phyloP scores from a whole-genome alignment of 1,140 invertebrate species.

The Whitmania pigra region DNA sequence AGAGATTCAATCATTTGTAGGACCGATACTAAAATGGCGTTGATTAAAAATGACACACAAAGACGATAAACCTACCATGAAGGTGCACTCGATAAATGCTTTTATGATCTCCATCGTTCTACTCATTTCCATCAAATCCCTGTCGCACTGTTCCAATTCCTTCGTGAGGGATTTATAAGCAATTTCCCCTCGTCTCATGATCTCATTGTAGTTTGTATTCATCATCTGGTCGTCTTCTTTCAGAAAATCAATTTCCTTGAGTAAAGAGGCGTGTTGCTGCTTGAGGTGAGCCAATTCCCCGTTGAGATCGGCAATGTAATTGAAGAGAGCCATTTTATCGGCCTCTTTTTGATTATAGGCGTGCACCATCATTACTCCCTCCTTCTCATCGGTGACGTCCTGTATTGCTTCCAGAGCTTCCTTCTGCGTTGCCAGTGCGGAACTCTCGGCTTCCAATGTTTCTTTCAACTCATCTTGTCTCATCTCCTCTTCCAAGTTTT shows the following conservation, averaged over 20 bases:
- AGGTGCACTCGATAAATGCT: slow-evolving; percentile 4
- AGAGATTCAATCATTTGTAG: no score
- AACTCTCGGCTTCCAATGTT: slow-evolving; percentile 1
- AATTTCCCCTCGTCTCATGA: background rate
- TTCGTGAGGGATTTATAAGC: background rate
- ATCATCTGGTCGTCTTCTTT: background rate
- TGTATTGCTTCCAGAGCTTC: slow-evolving; percentile 6
- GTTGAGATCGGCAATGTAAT: slow-evolving; percentile 6
- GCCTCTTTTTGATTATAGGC: slow-evolving; percentile 9
- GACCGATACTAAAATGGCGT: no score
- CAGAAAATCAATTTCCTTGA: background rate
- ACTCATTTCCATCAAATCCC: background rate
- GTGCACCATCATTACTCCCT: background rate
- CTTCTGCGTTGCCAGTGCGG: background rate
- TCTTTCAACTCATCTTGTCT: slow-evolving; percentile 4
- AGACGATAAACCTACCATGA: background rate
- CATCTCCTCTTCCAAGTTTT: background rate
- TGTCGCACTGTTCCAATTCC: slow-evolving; percentile 8
- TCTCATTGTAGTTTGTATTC: background rate
- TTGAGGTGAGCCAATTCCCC: slow-evolving; percentile 3
- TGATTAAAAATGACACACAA: background rate
- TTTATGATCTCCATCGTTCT: slow-evolving; percentile 7
- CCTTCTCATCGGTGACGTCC: background rate
- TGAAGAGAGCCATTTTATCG: slow-evolving; percentile 10
- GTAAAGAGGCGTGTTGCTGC: background rate